Base-by-base conservation (phyloP, 2,797 vertebrate genomes). In the Molossus molossus region DNA sequence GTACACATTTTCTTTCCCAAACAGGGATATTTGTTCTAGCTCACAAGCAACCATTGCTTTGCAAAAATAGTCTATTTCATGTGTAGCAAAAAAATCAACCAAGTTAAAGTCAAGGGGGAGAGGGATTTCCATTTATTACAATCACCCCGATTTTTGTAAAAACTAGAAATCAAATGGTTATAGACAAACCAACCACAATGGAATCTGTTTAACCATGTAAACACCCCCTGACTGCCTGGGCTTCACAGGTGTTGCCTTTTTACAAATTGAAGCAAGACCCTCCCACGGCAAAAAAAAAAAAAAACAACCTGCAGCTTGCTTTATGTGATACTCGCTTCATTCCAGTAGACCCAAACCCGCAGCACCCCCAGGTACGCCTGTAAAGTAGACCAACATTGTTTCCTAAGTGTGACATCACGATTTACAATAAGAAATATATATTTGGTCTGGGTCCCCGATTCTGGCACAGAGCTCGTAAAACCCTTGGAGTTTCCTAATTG, bases 21-120 rank as follows among this genome's bases (percentile, higher is more conserved):
- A 91, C 0, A 72, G 58, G 45, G 48, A 82, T 37, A 88, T 86
- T 85, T 76, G 60, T 92, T 85, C 33, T 76, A 90, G 17, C 13
- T 92, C 48, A 90, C 33, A 90, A 87, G 45, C 55, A 70, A 50
- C 45, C 50, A 13, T 48, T 53, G 55, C n/a, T 96, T 88, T 80
- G 80, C 20, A 84, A 91, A 91, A 65, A 67, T 17, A 60, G 33
- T 27, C 48, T 75, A 67, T 81, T 93, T 67, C 18, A 65, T 83
- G 55, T 86, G 76, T 29, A 85, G 17, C 21, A 73, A 95, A 95
- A 95, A 96, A 96, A 70, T 45, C 29, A 79, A 85, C 21, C 57
- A 87, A 84, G 89, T 93, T n/a, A 90, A 91, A 94, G 62, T 57
- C 85, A 72, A 90, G 64, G 65, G 15, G 4, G 2, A 10, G 48